phyloP scores from a whole-genome alignment of 2,797 vertebrate genomes.

The Enteromius paludinosus region DNA sequence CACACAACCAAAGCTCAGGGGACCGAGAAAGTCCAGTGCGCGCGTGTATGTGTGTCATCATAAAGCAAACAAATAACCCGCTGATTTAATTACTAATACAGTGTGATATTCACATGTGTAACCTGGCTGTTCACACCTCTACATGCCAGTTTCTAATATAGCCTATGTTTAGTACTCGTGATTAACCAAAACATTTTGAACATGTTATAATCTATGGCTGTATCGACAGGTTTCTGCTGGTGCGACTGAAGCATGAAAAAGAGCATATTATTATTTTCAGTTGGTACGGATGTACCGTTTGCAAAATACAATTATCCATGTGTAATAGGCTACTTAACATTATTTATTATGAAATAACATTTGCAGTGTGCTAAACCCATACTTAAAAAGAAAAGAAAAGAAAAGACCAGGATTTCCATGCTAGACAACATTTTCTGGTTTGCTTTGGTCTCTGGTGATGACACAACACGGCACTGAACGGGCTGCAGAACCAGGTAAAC shows the following conservation, averaged over 20 bases:
- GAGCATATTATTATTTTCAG: background rate
- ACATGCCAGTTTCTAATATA: background rate
- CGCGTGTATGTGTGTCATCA: background rate
- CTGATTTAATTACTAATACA: conserved; percentile 2
- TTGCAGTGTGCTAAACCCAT: background rate
- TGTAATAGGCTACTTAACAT: background rate
- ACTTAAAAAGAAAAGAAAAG: background rate
- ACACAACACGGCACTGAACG: background rate
- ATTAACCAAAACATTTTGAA: background rate
- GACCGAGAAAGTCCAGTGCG: background rate
- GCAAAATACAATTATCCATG: background rate
- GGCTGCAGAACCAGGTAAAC: background rate
- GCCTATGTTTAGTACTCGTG: background rate
- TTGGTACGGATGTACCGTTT: background rate
- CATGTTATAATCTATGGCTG: background rate
- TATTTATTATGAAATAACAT: background rate
- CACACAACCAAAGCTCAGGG: background rate
- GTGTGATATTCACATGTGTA: background rate
- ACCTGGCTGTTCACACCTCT: background rate
- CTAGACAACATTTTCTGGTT: background rate
- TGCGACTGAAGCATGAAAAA: background rate
- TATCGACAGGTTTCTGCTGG: conserved; percentile 4
- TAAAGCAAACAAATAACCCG: background rate
- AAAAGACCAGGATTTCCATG: background rate
- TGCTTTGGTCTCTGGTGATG: background rate